Conservation (phyloP, 1,140 invertebrate genomes). For the Littorina saxatilis region DNA sequence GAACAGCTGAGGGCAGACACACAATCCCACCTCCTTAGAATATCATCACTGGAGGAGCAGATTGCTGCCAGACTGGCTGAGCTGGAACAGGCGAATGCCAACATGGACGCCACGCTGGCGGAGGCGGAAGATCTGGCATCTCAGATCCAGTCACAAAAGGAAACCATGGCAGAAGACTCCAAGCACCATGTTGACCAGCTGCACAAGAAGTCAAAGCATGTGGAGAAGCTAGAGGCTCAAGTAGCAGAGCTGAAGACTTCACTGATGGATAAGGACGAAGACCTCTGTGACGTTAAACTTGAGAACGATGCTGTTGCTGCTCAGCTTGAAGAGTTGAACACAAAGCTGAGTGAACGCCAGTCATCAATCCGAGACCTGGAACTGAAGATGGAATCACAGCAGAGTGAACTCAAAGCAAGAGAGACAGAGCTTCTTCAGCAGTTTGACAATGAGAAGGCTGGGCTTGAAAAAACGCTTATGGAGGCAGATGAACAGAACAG, state of each 20-base stretch:
- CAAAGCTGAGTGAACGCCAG: background rate
- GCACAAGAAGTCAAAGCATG: slow-evolving; percentile 10
- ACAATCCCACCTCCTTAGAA: background rate
- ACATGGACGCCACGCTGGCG: background rate
- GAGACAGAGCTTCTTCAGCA: slow-evolving; percentile 16
- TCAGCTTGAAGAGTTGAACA: background rate
- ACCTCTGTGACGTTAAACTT: background rate
- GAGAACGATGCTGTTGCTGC: slow-evolving; percentile 25
- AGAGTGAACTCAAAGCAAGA: background rate
- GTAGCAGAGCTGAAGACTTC: slow-evolving; percentile 7
- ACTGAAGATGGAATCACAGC: slow-evolving; percentile 16
- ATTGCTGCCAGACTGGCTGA: background rate
- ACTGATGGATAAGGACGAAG: slow-evolving; percentile 5
- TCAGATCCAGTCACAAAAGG: slow-evolving; percentile 8
- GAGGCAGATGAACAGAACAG: background rate
- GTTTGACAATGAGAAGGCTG: slow-evolving; percentile 28
- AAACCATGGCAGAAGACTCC: background rate
- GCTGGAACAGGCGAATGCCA: slow-evolving; percentile 11
- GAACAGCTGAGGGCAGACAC: slow-evolving; percentile 8
- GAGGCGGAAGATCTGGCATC: slow-evolving; percentile 16
- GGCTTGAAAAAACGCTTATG: background rate
- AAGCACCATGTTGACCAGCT: background rate
- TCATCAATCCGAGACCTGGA: slow-evolving; percentile 15
- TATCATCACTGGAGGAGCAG: slow-evolving; percentile 14
- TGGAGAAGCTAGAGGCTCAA: slow-evolving; percentile 20